Evolutionary conservation across 2,888 invertebrate genomes (phyloP).

Genomic region (Acrobasis suavella): DNA sequence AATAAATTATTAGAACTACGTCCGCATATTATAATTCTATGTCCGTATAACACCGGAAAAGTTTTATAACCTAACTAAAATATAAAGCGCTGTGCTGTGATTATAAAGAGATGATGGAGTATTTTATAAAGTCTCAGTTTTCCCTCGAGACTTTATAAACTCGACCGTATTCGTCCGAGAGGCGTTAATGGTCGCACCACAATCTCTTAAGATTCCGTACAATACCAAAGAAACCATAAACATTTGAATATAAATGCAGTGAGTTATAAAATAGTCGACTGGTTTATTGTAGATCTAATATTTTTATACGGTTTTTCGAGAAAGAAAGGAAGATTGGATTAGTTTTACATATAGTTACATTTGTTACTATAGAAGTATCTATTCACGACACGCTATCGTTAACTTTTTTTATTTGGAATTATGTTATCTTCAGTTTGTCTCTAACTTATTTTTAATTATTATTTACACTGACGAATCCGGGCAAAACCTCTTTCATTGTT

Average conservation of each 20-base stretch:
- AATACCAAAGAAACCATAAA: slow-evolving; percentile 8
- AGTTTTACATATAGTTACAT: not conserved
- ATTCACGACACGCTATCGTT: too few relatives aligned
- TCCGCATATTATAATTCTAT: too few relatives aligned
- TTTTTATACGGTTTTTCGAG: not conserved
- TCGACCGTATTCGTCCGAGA: slow-evolving; percentile 17
- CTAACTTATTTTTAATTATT: too few relatives aligned
- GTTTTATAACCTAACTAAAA: slow-evolving; percentile 13
- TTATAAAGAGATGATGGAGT: slow-evolving; percentile 13
- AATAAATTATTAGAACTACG: not conserved
- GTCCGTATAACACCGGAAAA: not conserved
- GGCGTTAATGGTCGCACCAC: slow-evolving; percentile 21
- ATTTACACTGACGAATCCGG: too few relatives aligned
- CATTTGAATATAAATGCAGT: slow-evolving; percentile 11
- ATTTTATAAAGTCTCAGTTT: slow-evolving; percentile 21
- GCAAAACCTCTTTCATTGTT: too few relatives aligned
- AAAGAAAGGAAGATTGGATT: not conserved
- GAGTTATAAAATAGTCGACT: slow-evolving; percentile 7
- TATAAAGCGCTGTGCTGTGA: slow-evolving; percentile 14
- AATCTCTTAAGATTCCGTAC: slow-evolving; percentile 21
- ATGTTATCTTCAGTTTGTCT: too few relatives aligned
- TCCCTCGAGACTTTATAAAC: slow-evolving; percentile 22
- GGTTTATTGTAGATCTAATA: not conserved
- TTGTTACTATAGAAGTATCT: not conserved
- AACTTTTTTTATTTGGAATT: too few relatives aligned